Base-by-base conservation (phyloP, 2,113 vertebrate genomes). In the Cochlearius cochlearius region DNA sequence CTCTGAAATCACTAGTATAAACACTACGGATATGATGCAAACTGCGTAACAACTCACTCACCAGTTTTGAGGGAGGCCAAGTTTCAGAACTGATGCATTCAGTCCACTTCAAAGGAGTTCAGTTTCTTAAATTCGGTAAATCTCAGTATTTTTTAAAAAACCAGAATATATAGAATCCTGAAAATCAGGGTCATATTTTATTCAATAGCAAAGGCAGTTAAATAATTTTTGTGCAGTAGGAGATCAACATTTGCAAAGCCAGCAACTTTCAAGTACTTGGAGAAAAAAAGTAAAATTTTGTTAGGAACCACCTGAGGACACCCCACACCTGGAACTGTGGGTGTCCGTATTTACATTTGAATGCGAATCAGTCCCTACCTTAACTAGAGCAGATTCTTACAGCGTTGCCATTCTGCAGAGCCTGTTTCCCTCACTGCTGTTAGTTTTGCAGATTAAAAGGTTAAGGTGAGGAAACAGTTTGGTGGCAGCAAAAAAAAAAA, bases 401-500 rank as follows among this genome's bases (percentile, higher is more conserved):
- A 60, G 58, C 3, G 1, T 2, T 71, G 59, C 72, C 43, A n/a
- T 39, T 59, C 60, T 75, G 87, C 81, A 83, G 34, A 78, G 56
- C 34, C 52, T 4, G 5, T 16, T 77, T 86, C 68, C 39, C 66
- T 55, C 76, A 11, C 36, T 59, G 56, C 32, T 6, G 0, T 62
- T 45, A 16, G 41, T 43, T 92, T 38, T 3, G 1, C 56, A 91
- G 88, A 90, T 58, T 26, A 90, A 88, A 96, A 95, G 64, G 52
- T 91, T 78, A 74, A 94, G 92, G 76, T 64, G 62, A 91, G 62
- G 82, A 86, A 94, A 63, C 36, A 80, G 68, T 52, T 66, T 66
- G 72, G 63, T 93, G 90, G 91, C 94, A 96, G 63, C 34, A 86
- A 93, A 95, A 92, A 64, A 92, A 92, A 63, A n/a, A n/a, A n/a